Percentiles rank a stretch among this genome's conserved stretches.
Conservation (phyloP, 92 coral and sea anemone genomes). For the Desmophyllum pertusum region DNA sequence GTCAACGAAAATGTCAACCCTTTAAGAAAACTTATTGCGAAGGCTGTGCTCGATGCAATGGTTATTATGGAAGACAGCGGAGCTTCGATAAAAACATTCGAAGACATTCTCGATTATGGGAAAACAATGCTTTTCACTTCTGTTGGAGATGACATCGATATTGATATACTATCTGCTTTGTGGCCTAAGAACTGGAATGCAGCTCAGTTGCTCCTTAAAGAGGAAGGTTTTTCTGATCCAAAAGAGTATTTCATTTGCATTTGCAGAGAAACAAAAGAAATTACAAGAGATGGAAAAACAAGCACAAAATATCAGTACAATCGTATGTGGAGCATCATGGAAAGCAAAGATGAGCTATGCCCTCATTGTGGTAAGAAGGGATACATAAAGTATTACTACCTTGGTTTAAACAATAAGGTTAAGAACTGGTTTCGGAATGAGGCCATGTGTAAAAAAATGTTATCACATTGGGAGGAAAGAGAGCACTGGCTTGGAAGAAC, state of each 20-base stretch:
- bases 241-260: constrained; percentile 64
- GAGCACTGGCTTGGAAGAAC: constrained; percentile 60
- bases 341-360: constrained; percentile 49
- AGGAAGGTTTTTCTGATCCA: constrained; percentile 67
- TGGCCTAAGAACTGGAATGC: constrained; percentile 72
- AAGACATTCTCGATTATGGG: constrained; percentile 68
- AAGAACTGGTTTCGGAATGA: constrained; percentile 67
- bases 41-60: constrained; percentile 69
- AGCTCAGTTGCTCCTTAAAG: constrained; percentile 58
- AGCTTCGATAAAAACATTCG: constrained; percentile 66
- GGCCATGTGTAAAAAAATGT: constrained; percentile 55
- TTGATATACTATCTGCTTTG: constrained; percentile 52
- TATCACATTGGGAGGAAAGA: constrained; percentile 67
- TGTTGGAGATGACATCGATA: constrained; percentile 44
- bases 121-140: constrained; percentile 44
- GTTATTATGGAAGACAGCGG: constrained; percentile 57
- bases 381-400: constrained; percentile 66
- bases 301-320: constrained; percentile 47
- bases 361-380: constrained; percentile 63
- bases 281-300: constrained; percentile 43
- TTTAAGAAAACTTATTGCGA: constrained; percentile 55
- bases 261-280: constrained; percentile 50
- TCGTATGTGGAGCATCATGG: constrained; percentile 60
- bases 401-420: constrained; percentile 65
- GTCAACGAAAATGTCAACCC: constrained; percentile 66